Percentiles rank a stretch among this genome's conserved stretches.
Evolutionary conservation across 2,113 vertebrate species (phyloP).

Genomic region (Tupaia chinensis): DNA sequence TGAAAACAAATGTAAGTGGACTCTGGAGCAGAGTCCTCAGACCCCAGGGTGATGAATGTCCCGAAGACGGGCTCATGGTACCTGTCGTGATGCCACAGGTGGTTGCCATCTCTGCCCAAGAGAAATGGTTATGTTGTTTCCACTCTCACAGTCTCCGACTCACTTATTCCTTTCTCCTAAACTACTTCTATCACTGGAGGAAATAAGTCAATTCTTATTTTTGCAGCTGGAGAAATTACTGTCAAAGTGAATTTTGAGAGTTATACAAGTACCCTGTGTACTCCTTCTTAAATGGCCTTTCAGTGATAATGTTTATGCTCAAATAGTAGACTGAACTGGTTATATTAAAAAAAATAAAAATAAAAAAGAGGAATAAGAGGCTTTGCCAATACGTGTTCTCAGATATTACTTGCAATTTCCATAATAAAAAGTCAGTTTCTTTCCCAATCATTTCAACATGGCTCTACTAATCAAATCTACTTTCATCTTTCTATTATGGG

Average conservation of each 20-base stretch:
- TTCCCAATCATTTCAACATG: constrained; percentile 41
- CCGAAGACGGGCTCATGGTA: neutral
- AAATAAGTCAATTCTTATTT: constrained; percentile 66
- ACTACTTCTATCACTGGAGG: constrained; percentile 33
- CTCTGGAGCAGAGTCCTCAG: neutral
- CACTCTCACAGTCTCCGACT: neutral
- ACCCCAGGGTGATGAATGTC: too few relatives aligned
- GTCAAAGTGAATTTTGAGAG: constrained; percentile 53
- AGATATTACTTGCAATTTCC: constrained; percentile 61
- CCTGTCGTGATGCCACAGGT: rapidly evolving
- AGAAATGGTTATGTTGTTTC: neutral
- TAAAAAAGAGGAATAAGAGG: constrained; percentile 59
- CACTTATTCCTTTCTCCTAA: neutral
- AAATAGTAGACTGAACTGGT: constrained; percentile 22
- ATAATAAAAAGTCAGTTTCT: constrained; percentile 63
- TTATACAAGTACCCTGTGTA: neutral
- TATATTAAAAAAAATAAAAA: constrained; percentile 44
- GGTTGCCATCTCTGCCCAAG: neutral
- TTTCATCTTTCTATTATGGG: neutral
- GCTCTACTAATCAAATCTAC: neutral
- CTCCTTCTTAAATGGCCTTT: constrained; percentile 53
- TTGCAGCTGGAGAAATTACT: constrained; percentile 56
- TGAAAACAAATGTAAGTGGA: neutral
- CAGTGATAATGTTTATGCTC: constrained; percentile 57
- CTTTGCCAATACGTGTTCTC: constrained; percentile 41